phyloP scores from a whole-genome alignment of 2,888 invertebrate genomes.

The Mesochorus sp. region DNA sequence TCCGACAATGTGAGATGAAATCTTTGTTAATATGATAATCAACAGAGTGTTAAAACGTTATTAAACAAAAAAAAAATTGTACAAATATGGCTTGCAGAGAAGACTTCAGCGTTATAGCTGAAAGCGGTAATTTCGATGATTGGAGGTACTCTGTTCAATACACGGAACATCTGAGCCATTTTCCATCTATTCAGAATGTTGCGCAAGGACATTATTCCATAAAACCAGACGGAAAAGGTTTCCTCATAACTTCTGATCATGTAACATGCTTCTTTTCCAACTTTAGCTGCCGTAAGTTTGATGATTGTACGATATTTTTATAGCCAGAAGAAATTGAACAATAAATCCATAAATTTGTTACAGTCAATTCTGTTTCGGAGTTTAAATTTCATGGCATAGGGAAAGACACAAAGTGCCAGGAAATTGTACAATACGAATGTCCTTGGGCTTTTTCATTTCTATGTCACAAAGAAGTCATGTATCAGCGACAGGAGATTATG shows the following conservation, averaged over 20 bases:
- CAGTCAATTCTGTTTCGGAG: slow-evolving; percentile 86
- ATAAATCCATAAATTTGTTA: slow-evolving; percentile 70
- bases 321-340: neutral
- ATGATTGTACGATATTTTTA: neutral
- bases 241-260: slow-evolving; percentile 85
- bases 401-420: slow-evolving; percentile 83
- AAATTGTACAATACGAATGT: slow-evolving; percentile 86
- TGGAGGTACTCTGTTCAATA: slow-evolving; percentile 88
- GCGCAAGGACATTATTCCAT: slow-evolving; percentile 85
- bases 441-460: slow-evolving; percentile 84
- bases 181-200: slow-evolving; percentile 85
- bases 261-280: slow-evolving; percentile 85
- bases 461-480: slow-evolving; percentile 84
- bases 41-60: no score
- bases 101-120: slow-evolving; percentile 85
- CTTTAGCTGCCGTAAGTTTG: slow-evolving; percentile 85
- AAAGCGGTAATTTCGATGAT: slow-evolving; percentile 86
- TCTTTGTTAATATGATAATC: neutral
- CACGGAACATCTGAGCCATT: slow-evolving; percentile 85
- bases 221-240: slow-evolving; percentile 82
- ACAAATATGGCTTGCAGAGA: slow-evolving; percentile 81
- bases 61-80: neutral
- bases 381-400: slow-evolving; percentile 84
- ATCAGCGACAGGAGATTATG: slow-evolving; percentile 81
- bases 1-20: slow-evolving; percentile 87